Percentiles rank a stretch among this genome's conserved stretches.
Conservation (phyloP, 92 coral and sea anemone species). For the Porites rus region DNA sequence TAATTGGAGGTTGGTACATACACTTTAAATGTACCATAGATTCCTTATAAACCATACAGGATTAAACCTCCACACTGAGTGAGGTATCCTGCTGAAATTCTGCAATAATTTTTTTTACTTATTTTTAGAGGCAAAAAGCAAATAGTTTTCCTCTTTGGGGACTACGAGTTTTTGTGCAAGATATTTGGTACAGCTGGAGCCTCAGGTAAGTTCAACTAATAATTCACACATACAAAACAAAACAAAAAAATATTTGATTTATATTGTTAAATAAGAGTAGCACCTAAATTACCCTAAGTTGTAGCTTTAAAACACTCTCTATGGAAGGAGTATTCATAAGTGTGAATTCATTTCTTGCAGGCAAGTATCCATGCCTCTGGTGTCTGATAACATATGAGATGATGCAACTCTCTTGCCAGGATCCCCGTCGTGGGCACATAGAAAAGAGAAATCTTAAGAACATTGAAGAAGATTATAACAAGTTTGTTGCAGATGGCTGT, state of each 20-base stretch:
- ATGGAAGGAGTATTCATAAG: too few species aligned
- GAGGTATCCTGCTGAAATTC: too few species aligned
- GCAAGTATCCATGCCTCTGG: background rate
- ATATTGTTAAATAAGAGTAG: too few species aligned
- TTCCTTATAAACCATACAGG: too few species aligned
- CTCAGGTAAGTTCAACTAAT: constrained; percentile 30
- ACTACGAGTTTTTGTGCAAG: constrained; percentile 53
- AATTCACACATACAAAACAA: background rate
- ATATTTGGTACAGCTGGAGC: constrained; percentile 55
- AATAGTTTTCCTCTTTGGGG: constrained; percentile 49
- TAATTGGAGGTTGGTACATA: constrained; percentile 39
- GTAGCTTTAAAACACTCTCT: background rate
- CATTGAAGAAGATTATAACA: background rate
- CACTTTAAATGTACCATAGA: too few species aligned
- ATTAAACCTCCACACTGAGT: background rate
- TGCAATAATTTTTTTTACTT: background rate
- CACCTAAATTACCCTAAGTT: background rate
- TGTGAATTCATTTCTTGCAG: background rate
- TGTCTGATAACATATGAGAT: background rate
- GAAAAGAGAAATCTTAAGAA: background rate
- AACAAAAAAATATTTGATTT: too few species aligned
- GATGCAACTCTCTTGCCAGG: background rate
- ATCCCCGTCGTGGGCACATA: background rate
- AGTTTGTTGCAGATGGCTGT: constrained; percentile 19
- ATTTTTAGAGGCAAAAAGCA: constrained; percentile 31